Evolutionary conservation across 2,113 vertebrate species (phyloP).

Genomic region (Notarius lentiginosus): DNA sequence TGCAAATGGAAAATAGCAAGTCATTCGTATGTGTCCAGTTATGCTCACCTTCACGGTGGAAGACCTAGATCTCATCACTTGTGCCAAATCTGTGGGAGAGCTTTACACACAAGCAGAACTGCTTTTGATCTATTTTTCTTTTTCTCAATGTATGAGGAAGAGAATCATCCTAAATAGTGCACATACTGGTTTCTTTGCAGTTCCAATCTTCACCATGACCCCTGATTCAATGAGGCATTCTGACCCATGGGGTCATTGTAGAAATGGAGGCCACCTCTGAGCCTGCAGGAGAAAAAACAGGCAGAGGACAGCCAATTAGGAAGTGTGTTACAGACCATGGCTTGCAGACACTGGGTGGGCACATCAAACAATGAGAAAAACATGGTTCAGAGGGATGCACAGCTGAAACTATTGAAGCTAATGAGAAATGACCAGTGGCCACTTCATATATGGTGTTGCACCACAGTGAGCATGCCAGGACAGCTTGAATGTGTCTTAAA

Average conservation of each 20-base stretch:
- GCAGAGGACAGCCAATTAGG: slow-evolving; percentile 52
- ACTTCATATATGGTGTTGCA: not conserved
- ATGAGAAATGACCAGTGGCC: slow-evolving; percentile 34
- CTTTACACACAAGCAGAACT: slow-evolving; percentile 20
- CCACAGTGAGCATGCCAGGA: not conserved
- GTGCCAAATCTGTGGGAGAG: slow-evolving; percentile 37
- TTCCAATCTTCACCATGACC: slow-evolving; percentile 32
- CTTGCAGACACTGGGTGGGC: slow-evolving; percentile 31
- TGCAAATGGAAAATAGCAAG: slow-evolving; percentile 42
- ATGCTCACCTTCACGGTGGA: slow-evolving; percentile 48
- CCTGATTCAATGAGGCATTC: slow-evolving; percentile 48
- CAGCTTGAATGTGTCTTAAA: not conserved
- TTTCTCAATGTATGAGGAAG: not conserved
- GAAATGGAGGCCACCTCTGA: slow-evolving; percentile 46
- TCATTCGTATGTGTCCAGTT: slow-evolving; percentile 32
- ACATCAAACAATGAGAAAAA: slow-evolving; percentile 47
- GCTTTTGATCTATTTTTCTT: slow-evolving; percentile 33
- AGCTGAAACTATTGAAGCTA: slow-evolving; percentile 8
- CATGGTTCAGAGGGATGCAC: slow-evolving; percentile 8
- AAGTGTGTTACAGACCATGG: slow-evolving; percentile 47
- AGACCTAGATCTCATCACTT: slow-evolving; percentile 17
- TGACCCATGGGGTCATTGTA: slow-evolving; percentile 29
- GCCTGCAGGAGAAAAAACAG: slow-evolving; percentile 27
- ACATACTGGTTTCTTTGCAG: slow-evolving; percentile 8
- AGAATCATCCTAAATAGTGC: not conserved